Base-by-base conservation (phyloP, 2,797 vertebrate genomes). In the Clarias fuscus region DNA sequence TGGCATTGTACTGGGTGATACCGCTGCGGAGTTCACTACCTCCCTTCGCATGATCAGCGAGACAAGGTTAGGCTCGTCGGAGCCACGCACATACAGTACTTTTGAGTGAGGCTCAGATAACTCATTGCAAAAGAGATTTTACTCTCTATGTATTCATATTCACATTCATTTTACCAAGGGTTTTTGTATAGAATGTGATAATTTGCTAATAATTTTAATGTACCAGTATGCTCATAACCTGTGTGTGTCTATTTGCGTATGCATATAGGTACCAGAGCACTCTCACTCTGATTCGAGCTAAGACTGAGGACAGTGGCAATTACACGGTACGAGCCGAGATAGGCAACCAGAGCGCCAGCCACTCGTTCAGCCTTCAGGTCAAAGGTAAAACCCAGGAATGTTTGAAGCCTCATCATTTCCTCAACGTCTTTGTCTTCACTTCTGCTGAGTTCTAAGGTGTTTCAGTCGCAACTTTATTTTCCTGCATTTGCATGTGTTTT, bases 231-330 rank as follows among this genome's bases (percentile, higher is more conserved):
- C 18, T 3, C 27, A 8, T 64, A 67, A 64, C 24, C 2, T 3
- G 40, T 48, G 13, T 75, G 24, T 75, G 24, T 81, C 61, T n/a
- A 78, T 88, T 81, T 88, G 61, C 90, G 85, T 67, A 79, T 90
- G 37, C 90, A 62, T 91, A 24, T 84, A 99, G 98, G 90, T 99
- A 97, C 92, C 92, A 93, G 88, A 97, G 97, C 70, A 91, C 95
- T 90, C 92, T 99, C 84, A 98, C 96, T 84, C 93, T 99, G 90
- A 99, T 99, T 82, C 95, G 98, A 4, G 98, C 97, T 76, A 99
- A 99, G 89, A 96, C 98, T 84, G 98, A 99, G 92, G 98, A 99
- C 93, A 98, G 96, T 0, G 98, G 98, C 14, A 95, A 97, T 90
- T 99, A 99, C 48, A 99, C 97, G n/a, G 93, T 99, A 56, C 90